phyloP scores from a whole-genome alignment of 2,888 invertebrate species.

The Theristus sp. region DNA sequence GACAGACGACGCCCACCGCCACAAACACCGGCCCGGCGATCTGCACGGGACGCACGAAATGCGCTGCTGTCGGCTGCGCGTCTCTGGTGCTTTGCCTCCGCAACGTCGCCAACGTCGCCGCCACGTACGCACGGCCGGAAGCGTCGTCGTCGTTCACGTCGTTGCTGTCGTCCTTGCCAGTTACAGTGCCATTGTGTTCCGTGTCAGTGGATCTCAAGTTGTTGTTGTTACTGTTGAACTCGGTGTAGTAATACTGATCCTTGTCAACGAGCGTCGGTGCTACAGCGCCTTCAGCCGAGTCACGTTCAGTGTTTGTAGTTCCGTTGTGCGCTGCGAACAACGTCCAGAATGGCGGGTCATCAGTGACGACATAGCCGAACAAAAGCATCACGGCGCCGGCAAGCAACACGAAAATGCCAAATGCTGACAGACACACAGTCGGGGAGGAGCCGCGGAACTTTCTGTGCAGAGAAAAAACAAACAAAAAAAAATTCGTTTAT shows the following conservation, averaged over 20 bases:
- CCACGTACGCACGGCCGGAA: not conserved
- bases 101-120: not conserved
- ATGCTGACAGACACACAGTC: slow-evolving; percentile 22
- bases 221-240: too few relatives aligned
- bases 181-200: too few relatives aligned
- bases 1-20: slow-evolving; percentile 11
- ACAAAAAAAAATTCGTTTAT: not conserved
- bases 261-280: too few relatives aligned
- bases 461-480: slow-evolving; percentile 9
- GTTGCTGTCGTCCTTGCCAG: too few relatives aligned
- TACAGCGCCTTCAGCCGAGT: too few relatives aligned
- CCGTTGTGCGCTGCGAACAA: too few relatives aligned
- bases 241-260: too few relatives aligned
- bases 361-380: slow-evolving; percentile 19
- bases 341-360: slow-evolving; percentile 20
- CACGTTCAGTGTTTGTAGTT: too few relatives aligned
- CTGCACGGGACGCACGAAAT: slow-evolving; percentile 9
- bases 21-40: slow-evolving; percentile 24
- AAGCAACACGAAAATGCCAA: slow-evolving; percentile 23
- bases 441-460: slow-evolving; percentile 28
- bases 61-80: not conserved
- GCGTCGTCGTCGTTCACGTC: not conserved
- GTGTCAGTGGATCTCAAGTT: too few relatives aligned
- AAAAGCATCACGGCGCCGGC: slow-evolving; percentile 24
- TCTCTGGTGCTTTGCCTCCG: not conserved